Percentiles rank a stretch among this genome's conserved stretches.
Evolutionary conservation across 1,140 invertebrate genomes (phyloP).

Genomic region (Solenopsis fugax): DNA sequence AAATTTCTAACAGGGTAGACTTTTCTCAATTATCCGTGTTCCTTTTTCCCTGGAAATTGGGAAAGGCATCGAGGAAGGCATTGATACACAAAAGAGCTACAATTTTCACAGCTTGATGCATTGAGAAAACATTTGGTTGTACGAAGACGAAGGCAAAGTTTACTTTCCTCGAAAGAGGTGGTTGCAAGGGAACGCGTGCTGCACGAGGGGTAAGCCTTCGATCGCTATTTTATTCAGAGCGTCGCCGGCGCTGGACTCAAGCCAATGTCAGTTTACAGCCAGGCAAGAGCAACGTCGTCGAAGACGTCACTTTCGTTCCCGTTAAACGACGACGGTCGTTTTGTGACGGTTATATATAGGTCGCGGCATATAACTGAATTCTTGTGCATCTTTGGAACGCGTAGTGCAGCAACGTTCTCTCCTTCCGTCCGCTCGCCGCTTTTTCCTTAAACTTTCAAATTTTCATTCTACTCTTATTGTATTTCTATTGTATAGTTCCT

Average conservation of each 20-base stretch:
- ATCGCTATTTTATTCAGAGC: constrained; percentile 62
- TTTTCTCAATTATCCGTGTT: not conserved
- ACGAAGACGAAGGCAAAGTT: not conserved
- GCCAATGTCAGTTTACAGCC: constrained; percentile 60
- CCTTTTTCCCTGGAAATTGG: not conserved
- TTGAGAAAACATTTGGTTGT: not conserved
- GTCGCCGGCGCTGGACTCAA: constrained; percentile 53
- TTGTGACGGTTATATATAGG: constrained; percentile 27
- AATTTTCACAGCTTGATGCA: not conserved
- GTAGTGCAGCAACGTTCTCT: not conserved
- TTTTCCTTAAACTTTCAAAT: not conserved
- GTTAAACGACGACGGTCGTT: constrained; percentile 35
- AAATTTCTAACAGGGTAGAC: too few relatives aligned
- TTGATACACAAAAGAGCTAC: not conserved
- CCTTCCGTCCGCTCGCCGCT: not conserved
- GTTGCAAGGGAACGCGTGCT: not conserved
- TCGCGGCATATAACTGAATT: constrained; percentile 15
- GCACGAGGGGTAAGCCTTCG: not conserved
- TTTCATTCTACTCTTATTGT: not conserved
- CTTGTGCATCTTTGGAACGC: not conserved
- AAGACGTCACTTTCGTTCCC: constrained; percentile 60
- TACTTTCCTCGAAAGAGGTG: not conserved
- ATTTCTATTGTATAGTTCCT: not conserved
- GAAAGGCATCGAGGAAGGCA: not conserved
- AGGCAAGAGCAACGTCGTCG: constrained; percentile 19